Base-by-base conservation (phyloP, 1,140 invertebrate species). In the Saccostrea glomerata region DNA sequence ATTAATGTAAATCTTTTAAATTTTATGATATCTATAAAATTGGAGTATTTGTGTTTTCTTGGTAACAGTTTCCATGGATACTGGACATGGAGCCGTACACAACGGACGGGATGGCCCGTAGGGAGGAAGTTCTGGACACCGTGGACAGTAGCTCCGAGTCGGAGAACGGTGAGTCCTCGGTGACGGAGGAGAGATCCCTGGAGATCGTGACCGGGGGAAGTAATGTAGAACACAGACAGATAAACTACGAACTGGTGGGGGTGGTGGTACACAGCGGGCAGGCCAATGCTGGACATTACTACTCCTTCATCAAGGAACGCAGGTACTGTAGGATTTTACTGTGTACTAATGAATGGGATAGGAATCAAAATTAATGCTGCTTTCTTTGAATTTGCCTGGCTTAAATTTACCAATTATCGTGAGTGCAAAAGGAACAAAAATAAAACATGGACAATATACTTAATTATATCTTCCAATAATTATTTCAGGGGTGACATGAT, bases 71-170 rank as follows among this genome's bases (percentile, higher is more conserved):
- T 96, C 99, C 99, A n/a, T 96, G 98, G 92, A 97, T 98, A 92
- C 95, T 99, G 84, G 98, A 99, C 94, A 99, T 99, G 97, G 98
- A 99, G 94, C 99, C 99, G 36, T 99, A 99, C 94, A 99, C 99
- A 91, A 98, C 98, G 85, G 97, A 97, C 93, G 98, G 98, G 40
- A 96, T 99, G 93, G 98, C 98, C 0, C 87, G 92, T 56, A 77
- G 91, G 84, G 94, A 94, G 86, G 90, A 88, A 15, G 85, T 91
- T 36, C 91, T 89, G 88, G 89, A 87, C 86, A 88, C 90, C 36
- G 89, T 90, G 54, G 90, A 89, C 56, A 89, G 85, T 70, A 73
- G 84, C 25, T 88, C 85, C 9, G 82, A 88, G 25, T 89, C 85
- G 40, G 86, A 90, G 54, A 86, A 84, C 54, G 88, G 88, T 25